Base-by-base conservation (phyloP, 2,797 vertebrate genomes). In the Gymnopithys bicolor region DNA sequence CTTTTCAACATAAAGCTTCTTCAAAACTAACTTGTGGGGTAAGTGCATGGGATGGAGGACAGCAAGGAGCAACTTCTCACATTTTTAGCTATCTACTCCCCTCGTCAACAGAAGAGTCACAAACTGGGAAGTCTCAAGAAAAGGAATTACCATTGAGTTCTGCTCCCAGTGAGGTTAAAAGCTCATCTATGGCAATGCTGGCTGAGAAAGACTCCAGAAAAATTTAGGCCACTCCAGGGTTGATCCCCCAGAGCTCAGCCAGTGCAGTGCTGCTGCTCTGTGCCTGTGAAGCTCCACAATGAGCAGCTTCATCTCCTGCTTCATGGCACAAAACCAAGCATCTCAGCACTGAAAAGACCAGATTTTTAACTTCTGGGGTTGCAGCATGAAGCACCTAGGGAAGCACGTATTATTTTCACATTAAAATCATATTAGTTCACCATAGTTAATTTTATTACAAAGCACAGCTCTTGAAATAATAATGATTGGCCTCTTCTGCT, bases 351-450 rank as follows among this genome's bases (percentile, higher is more conserved):
- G 59, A 56, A 70, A 94, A 89, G 41, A 66, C 7, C 35, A 75
- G 49, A 25, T 68, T 92, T 78, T 84, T 80, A 85, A 92, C 85
- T 94, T 84, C 71, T 75, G 83, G 73, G 67, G 66, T 63, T 94
- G 82, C 53, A 84, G 75, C 73, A 33, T 13, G 51, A 69, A 90
- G 83, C 84, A 89, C 70, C 87, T 73, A 88, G 67, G 84, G 94
- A 96, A 92, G 64, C 70, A 62, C 81, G 19, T 96, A 95, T 93
- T 96, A 94, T 95, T 96, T 96, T 86, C 94, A 89, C 95, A 97
- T 97, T 96, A 96, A 96, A 97, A 79, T 74, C 68, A 2, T 96
- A 96, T 96, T 96, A 95, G 89, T 94, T 97, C 90, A 90, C 56
- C 69, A n/a, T 41, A 75, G 96, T 96, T 97, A 96, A 89, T 92